Evolutionary conservation across 2,888 invertebrate genomes (phyloP).

Genomic region (Brenthis hecate): DNA sequence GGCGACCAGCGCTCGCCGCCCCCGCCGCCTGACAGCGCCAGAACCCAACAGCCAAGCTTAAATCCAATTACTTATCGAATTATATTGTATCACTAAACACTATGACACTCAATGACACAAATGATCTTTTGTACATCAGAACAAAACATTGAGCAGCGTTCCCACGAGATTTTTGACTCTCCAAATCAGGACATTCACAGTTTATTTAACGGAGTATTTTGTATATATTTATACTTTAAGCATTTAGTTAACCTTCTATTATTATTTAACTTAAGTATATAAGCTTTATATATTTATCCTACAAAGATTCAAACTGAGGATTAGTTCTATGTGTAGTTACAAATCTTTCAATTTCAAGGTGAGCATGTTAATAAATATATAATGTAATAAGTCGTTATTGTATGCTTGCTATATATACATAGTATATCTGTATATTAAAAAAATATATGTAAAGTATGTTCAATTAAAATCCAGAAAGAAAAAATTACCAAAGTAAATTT

Average conservation of each 20-base stretch:
- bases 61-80: conserved; percentile 74
- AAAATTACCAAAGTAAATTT: no score
- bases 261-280: neutral
- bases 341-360: conserved; percentile 70
- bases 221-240: conserved; percentile 2
- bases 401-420: neutral
- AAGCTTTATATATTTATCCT: no score
- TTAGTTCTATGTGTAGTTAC: conserved; percentile 45
- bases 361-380: conserved; percentile 57
- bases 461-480: no score
- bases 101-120: conserved; percentile 55
- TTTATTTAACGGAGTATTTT: conserved; percentile 40
- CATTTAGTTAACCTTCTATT: no score
- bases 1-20: conserved; percentile 32
- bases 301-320: neutral
- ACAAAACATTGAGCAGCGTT: conserved; percentile 53
- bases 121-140: conserved; percentile 51
- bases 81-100: conserved; percentile 57
- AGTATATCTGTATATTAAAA: no score
- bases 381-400: neutral
- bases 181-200: conserved; percentile 50
- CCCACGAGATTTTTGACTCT: conserved; percentile 63
- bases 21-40: conserved; percentile 50
- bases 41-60: conserved; percentile 45
- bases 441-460: no score